phyloP scores from a whole-genome alignment of 92 coral and sea anemone genomes.

The Porites lobata region DNA sequence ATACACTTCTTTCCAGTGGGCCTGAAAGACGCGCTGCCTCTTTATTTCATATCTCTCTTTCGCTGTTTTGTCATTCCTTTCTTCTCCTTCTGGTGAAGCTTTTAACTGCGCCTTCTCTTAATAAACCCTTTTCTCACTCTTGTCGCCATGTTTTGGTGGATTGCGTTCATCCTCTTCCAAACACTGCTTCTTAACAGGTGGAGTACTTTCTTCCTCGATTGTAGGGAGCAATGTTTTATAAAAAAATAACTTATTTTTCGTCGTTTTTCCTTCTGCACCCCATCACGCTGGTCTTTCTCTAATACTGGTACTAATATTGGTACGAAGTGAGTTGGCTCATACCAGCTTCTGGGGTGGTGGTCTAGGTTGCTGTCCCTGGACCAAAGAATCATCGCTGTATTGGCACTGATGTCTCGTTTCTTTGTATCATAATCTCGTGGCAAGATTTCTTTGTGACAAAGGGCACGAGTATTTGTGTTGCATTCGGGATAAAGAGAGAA shows the following conservation, averaged over 20 bases:
- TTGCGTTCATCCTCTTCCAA: conserved; percentile 3
- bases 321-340: background rate
- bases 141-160: background rate
- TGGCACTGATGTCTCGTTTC: conserved; percentile 10
- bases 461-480: conserved; percentile 7
- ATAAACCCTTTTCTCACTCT: background rate
- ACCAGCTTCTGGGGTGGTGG: conserved; percentile 19
- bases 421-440: conserved; percentile 17
- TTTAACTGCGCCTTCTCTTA: conserved; percentile 3
- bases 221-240: background rate
- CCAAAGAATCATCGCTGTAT: conserved; percentile 49
- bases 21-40: conserved; percentile 6
- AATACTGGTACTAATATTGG: background rate
- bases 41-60: conserved; percentile 2
- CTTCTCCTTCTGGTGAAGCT: background rate
- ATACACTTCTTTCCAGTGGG: background rate
- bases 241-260: conserved; percentile 1
- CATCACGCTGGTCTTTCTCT: background rate
- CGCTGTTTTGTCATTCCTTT: background rate
- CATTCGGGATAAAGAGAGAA: conserved; percentile 46
- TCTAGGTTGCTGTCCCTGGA: conserved; percentile 7
- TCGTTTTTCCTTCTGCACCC: conserved; percentile 9
- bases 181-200: background rate
- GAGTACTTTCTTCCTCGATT: background rate
- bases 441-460: background rate